These are phyloP conservation scores for Eretmocerus hayati DNA, from an alignment of 2,888 invertebrate species.

Conservation along the genomic window DNA sequence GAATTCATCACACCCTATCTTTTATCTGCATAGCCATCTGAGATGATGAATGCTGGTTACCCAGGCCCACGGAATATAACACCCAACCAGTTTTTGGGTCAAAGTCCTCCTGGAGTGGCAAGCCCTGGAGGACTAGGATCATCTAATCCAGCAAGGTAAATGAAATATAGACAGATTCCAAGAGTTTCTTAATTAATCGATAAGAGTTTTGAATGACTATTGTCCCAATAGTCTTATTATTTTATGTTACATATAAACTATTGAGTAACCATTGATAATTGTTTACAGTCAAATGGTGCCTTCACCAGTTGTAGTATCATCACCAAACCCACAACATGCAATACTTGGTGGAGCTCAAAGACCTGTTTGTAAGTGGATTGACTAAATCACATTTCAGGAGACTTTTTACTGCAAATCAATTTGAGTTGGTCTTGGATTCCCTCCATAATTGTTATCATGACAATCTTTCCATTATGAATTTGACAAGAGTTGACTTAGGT, in stretches of 20 bases:
- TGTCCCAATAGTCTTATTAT: too few relatives aligned
- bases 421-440: too few relatives aligned
- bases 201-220: too few relatives aligned
- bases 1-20: not conserved
- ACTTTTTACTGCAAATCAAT: not conserved
- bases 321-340: slow-evolving; percentile 60
- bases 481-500: too few relatives aligned
- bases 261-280: too few relatives aligned
- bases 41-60: slow-evolving; percentile 50
- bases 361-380: slow-evolving; percentile 49
- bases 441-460: too few relatives aligned
- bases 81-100: slow-evolving; percentile 69
- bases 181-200: too few relatives aligned
- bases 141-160: slow-evolving; percentile 34
- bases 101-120: slow-evolving; percentile 72
- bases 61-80: slow-evolving; percentile 57
- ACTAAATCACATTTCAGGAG: too few relatives aligned
- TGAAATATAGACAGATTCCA: too few relatives aligned
- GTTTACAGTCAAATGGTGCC: slow-evolving; percentile 58
- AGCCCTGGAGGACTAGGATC: slow-evolving; percentile 60
- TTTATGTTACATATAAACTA: too few relatives aligned
- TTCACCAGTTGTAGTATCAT: slow-evolving; percentile 63
- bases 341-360: slow-evolving; percentile 56
- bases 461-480: too few relatives aligned
- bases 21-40: slow-evolving; percentile 34